These are phyloP conservation scores for Vidua chalybeata DNA, from an alignment of 2,113 vertebrate species.

Conservation along the genomic window DNA sequence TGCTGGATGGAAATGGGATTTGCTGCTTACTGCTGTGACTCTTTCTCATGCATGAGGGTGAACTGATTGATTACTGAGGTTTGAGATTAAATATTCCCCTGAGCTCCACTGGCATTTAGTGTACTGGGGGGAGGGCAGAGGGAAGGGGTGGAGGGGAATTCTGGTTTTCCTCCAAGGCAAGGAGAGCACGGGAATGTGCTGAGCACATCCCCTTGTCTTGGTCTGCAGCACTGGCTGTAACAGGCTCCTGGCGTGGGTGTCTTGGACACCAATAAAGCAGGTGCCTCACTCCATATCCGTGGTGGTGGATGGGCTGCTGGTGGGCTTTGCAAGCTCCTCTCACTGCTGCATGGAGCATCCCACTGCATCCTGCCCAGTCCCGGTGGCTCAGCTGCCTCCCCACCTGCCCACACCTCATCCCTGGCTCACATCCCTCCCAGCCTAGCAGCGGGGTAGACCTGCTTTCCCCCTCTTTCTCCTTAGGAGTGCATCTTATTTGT, in stretches of 20 bases:
- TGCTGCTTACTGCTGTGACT: conserved; percentile 30
- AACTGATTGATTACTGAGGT: conserved; percentile 63
- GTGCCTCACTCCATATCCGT: not conserved
- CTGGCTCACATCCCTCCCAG: rapidly evolving
- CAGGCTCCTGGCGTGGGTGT: not conserved
- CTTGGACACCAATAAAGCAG: not conserved
- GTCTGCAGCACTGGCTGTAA: not conserved
- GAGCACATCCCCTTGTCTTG: not conserved
- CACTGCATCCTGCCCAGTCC: rapidly evolving
- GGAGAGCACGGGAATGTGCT: not conserved
- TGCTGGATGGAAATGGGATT: conserved; percentile 43
- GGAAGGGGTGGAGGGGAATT: not conserved
- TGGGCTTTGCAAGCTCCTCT: not conserved
- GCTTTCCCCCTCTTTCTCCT: not conserved
- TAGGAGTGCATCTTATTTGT: not conserved
- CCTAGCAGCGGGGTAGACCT: rapidly evolving
- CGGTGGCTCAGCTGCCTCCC: rapidly evolving
- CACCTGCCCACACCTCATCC: not conserved
- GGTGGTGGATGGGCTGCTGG: not conserved
- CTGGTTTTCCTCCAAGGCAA: not conserved
- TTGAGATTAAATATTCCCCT: conserved; percentile 58
- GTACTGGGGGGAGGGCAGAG: not conserved
- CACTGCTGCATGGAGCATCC: rapidly evolving
- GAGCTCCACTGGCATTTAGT: not conserved
- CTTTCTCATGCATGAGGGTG: conserved; percentile 31